These are phyloP conservation scores for Epinephelus malabaricus DNA, from an alignment of 2,797 vertebrate genomes.

Conservation along the genomic window DNA sequence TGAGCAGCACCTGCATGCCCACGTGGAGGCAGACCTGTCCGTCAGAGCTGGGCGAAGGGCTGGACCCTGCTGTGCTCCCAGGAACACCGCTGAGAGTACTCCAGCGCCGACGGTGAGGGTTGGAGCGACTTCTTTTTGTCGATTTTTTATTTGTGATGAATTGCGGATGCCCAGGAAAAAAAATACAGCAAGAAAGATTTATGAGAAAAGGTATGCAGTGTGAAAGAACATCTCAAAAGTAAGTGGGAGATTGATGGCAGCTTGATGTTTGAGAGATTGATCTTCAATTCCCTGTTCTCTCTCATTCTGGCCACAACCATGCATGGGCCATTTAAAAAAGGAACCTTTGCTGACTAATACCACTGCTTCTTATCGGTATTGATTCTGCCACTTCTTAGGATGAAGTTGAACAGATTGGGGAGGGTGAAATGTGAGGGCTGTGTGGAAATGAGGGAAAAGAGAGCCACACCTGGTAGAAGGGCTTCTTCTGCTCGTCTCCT, in stretches of 20 bases:
- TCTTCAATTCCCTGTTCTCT: slow-evolving; percentile 46
- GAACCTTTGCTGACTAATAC: slow-evolving; percentile 72
- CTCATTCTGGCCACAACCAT: slow-evolving; percentile 74
- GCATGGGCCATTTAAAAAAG: slow-evolving; percentile 61
- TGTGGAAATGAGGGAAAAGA: slow-evolving; percentile 6
- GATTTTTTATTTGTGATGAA: neutral
- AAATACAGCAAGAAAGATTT: slow-evolving; percentile 42
- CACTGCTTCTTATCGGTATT: slow-evolving; percentile 67
- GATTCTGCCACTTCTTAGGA: slow-evolving; percentile 61
- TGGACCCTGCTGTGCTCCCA: slow-evolving; percentile 27
- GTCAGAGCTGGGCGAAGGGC: slow-evolving; percentile 59
- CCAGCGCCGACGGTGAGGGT: slow-evolving; percentile 89
- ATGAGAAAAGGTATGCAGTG: slow-evolving; percentile 46
- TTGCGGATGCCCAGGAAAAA: neutral
- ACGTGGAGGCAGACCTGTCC: slow-evolving; percentile 87
- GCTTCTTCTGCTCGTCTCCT: slow-evolving; percentile 90
- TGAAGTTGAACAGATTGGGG: slow-evolving; percentile 39
- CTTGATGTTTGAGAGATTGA: slow-evolving; percentile 59
- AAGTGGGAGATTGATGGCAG: slow-evolving; percentile 53
- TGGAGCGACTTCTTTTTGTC: slow-evolving; percentile 85
- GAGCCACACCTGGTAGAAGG: slow-evolving; percentile 88
- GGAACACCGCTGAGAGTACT: slow-evolving; percentile 77
- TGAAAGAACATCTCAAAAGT: slow-evolving; percentile 43
- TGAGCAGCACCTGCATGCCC: slow-evolving; percentile 95
- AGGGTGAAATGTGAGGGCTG: slow-evolving; percentile 37